Evolutionary conservation across 2,797 vertebrate genomes (phyloP), one percentile per base, ranked within the genome.

Genomic region (Alectoris magna): DNA sequence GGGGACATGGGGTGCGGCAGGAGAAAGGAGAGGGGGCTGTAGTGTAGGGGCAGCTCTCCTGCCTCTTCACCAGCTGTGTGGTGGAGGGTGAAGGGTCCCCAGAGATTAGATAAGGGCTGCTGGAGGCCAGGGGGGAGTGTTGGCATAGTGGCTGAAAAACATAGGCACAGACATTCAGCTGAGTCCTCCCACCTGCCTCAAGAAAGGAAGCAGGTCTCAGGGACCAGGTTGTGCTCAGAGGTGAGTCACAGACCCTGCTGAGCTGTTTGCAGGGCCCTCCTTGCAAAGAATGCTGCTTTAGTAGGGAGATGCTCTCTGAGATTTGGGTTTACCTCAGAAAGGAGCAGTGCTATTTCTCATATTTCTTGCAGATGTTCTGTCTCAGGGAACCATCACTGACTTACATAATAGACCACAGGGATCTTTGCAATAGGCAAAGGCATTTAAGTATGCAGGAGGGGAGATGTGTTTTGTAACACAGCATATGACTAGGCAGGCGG

Each of bases 301-400:
- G 24, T 38, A 24, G 26, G 16, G 48, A 48, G n/a, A 48, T 36
- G 44, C 31, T 48, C 44, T 68, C 19, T 0, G 0, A 39, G 62
- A 14, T 55, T 56, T 1, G 6, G 17, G 14, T 64, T 68, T 81
- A 56, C 29, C 44, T 46, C 3, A 2, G 43, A 73, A 70, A 77
- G 24, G 31, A 86, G 11, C 0, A 0, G 70, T 58, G 73, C 13
- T 27, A 1, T 46, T 70, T 70, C 60, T 70, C 39, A 9, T 43
- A 56, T 63, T 81, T 68, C 43, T 67, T 73, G 73, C 48, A 71
- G 49, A 68, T 10, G 36, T 58, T 69, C 67, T 60, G 81, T 70
- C 58, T 87, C 43, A 64, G 84, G 63, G 88, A 74, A 68, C 15
- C 44, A 74, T 41, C 17, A 8, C 36, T n/a, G n/a, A 41, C 44